Evolutionary conservation across 2,797 vertebrate genomes (phyloP).

Genomic region (Lepilemur ruficaudatus): DNA sequence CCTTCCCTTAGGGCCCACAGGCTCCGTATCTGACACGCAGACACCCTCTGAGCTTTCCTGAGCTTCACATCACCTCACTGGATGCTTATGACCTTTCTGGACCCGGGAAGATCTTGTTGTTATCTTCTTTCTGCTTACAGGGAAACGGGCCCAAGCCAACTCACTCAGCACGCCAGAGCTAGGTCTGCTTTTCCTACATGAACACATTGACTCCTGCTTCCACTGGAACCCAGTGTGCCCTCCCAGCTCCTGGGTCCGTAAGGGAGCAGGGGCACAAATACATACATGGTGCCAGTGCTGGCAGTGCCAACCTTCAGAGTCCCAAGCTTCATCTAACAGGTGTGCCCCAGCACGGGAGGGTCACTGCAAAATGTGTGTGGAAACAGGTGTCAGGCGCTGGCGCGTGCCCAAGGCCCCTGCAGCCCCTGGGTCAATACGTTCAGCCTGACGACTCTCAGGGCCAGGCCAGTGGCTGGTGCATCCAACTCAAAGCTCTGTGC

Average conservation of each 20-base stretch:
- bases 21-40: neutral
- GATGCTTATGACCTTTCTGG: neutral
- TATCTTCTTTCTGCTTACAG: neutral
- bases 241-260: neutral
- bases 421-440: neutral
- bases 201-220: neutral
- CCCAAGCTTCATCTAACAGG: neutral
- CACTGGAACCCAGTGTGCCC: neutral
- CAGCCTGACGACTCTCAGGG: slow-evolving; percentile 28
- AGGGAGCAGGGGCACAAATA: neutral
- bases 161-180: neutral
- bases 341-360: neutral
- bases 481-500: neutral
- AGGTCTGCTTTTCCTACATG: neutral
- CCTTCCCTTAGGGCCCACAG: neutral
- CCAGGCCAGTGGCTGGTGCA: neutral
- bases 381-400: neutral
- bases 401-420: neutral
- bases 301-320: neutral
- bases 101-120: neutral
- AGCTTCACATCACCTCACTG: neutral
- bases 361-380: neutral
- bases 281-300: neutral
- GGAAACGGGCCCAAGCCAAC: neutral
- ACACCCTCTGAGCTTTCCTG: neutral